Conservation (phyloP, 2,797 vertebrate species). For the Epinephelus coioides region DNA sequence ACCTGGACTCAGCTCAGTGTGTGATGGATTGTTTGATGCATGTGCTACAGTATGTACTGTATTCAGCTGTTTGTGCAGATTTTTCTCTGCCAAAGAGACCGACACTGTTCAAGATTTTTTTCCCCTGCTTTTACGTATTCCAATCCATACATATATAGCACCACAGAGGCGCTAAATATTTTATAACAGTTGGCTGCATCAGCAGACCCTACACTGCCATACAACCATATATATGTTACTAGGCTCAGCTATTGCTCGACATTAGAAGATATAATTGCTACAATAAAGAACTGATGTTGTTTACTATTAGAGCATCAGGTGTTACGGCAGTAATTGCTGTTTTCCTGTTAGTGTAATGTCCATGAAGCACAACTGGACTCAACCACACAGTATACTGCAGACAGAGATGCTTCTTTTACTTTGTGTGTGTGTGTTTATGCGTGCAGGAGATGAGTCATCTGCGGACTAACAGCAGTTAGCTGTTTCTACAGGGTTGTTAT, state of each 20-base stretch:
- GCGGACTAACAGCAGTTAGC: conserved; percentile 39
- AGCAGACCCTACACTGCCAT: background rate
- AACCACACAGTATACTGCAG: conserved; percentile 23
- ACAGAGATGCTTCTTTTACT: conserved; percentile 23
- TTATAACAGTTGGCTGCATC: background rate
- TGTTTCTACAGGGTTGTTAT: conserved; percentile 57
- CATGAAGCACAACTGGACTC: conserved; percentile 19
- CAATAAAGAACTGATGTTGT: conserved; percentile 11
- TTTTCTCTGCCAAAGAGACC: background rate
- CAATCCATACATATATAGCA: background rate
- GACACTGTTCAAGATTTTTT: background rate
- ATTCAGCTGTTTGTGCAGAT: background rate
- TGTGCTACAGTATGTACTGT: background rate
- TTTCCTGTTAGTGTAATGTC: conserved; percentile 29
- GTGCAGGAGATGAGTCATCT: conserved; percentile 63
- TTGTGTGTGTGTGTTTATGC: background rate
- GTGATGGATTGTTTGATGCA: conserved; percentile 11
- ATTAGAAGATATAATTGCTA: background rate
- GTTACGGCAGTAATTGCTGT: conserved; percentile 40
- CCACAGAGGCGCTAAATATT: background rate
- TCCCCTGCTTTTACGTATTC: conserved; percentile 3
- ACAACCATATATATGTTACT: background rate
- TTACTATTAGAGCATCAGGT: conserved; percentile 33
- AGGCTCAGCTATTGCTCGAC: background rate
- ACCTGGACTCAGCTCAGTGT: conserved; percentile 9